These are phyloP conservation scores for Anas capensis DNA, from an alignment of 2,797 vertebrate species.

Conservation along the genomic window DNA sequence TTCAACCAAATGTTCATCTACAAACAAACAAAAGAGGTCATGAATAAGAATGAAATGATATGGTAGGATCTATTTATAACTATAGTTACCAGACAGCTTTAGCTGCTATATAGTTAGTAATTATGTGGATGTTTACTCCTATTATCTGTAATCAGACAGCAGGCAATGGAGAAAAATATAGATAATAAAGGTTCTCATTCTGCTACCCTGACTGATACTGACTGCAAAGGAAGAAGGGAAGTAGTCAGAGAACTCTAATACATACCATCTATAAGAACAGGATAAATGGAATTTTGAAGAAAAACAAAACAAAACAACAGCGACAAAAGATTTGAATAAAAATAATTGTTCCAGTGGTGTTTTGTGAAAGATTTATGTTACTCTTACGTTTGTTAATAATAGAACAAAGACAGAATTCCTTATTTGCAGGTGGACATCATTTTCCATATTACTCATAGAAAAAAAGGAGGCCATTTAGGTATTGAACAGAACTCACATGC, in stretches of 20 bases:
- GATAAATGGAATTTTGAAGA: not conserved
- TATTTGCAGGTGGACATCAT: not conserved
- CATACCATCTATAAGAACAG: fast-evolving
- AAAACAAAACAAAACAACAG: not conserved
- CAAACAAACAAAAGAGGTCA: constrained; percentile 25
- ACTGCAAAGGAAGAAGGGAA: not conserved
- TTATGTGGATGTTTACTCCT: constrained; percentile 22
- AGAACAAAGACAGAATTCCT: not conserved
- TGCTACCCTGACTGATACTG: not conserved
- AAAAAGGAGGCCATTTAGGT: not conserved
- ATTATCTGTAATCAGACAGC: constrained; percentile 22
- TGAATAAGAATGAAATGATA: not conserved
- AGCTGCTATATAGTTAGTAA: not conserved
- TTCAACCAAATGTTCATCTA: constrained; percentile 1
- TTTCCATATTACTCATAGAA: not conserved
- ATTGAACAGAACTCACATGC: not conserved
- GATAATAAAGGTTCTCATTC: constrained; percentile 8
- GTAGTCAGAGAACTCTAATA: not conserved
- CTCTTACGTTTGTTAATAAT: not conserved
- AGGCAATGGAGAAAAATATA: not conserved
- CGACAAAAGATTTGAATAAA: not conserved
- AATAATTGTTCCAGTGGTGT: not conserved
- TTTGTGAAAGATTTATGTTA: not conserved
- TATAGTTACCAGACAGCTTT: not conserved
- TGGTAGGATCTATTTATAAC: constrained; percentile 13